These are phyloP conservation scores for Ophraella communa DNA, from an alignment of 2,888 invertebrate genomes.

Conservation along the genomic window DNA sequence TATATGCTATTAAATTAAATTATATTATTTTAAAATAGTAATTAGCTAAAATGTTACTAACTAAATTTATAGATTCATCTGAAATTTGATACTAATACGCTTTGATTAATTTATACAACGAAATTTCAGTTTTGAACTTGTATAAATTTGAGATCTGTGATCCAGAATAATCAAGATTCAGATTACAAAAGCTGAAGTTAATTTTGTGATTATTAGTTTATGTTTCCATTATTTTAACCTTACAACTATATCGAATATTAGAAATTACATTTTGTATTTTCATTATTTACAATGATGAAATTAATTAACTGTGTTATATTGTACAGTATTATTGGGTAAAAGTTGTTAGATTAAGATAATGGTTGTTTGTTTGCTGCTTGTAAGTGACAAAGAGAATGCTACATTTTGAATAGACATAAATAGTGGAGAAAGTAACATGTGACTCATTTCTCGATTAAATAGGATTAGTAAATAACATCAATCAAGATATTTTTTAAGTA, in stretches of 20 bases:
- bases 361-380: not conserved
- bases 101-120: conserved; percentile 38
- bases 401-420: conserved; percentile 1
- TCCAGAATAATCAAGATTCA: conserved; percentile 17
- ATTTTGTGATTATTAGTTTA: conserved; percentile 21
- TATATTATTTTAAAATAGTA: conserved; percentile 1
- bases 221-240: not conserved
- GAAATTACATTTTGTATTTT: not conserved
- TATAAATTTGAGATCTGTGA: conserved; percentile 26
- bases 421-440: conserved; percentile 13
- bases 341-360: conserved; percentile 1
- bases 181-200: conserved; percentile 10
- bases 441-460: conserved; percentile 18
- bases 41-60: conserved; percentile 11
- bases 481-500: conserved; percentile 2
- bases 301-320: not conserved
- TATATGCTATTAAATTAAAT: not conserved
- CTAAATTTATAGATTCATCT: conserved; percentile 43
- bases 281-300: not conserved
- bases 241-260: not conserved
- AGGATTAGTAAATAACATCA: conserved; percentile 6
- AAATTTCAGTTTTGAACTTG: conserved; percentile 34
- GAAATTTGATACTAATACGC: conserved; percentile 22
- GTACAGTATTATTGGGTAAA: not conserved
- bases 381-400: conserved; percentile 5